Conservation (phyloP, 92 coral and sea anemone genomes). For the Pocillopora grandis region DNA sequence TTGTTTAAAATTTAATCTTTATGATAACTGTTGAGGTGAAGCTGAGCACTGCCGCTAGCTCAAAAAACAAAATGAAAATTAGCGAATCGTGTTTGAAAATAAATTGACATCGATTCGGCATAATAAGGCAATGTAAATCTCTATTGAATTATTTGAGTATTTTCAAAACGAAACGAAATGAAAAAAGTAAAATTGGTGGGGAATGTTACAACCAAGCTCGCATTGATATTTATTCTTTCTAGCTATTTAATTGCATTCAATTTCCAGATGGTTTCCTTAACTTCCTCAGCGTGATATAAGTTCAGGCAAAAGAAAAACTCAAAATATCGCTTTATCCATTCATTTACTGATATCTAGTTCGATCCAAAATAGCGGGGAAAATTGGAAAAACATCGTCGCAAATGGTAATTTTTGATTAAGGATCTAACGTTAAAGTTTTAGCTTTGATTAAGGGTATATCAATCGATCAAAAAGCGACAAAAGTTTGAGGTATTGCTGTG, state of each 20-base stretch:
- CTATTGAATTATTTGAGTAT: too few relatives aligned
- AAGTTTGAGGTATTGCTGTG: neutral
- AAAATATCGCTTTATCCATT: neutral
- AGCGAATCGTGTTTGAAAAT: neutral
- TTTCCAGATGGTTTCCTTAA: neutral
- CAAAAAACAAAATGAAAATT: neutral
- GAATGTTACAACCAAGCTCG: neutral
- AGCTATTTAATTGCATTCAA: slow-evolving; percentile 1
- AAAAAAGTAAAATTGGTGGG: neutral
- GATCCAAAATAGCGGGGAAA: neutral
- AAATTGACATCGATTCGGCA: neutral
- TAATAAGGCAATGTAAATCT: too few relatives aligned
- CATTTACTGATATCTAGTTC: neutral
- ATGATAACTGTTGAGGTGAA: neutral
- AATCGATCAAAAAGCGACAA: too few relatives aligned
- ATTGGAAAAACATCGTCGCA: neutral
- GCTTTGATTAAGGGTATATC: too few relatives aligned
- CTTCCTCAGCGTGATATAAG: neutral
- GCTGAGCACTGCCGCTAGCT: too few relatives aligned
- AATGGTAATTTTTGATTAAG: neutral
- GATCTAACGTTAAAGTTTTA: neutral
- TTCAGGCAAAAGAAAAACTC: neutral
- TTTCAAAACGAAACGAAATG: too few relatives aligned
- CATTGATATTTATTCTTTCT: neutral
- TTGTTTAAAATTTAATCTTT: neutral